Evolutionary conservation across 2,888 invertebrate species (phyloP), one percentile per base, ranked within the genome.

Genomic region (Ecliptopera silaceata): DNA sequence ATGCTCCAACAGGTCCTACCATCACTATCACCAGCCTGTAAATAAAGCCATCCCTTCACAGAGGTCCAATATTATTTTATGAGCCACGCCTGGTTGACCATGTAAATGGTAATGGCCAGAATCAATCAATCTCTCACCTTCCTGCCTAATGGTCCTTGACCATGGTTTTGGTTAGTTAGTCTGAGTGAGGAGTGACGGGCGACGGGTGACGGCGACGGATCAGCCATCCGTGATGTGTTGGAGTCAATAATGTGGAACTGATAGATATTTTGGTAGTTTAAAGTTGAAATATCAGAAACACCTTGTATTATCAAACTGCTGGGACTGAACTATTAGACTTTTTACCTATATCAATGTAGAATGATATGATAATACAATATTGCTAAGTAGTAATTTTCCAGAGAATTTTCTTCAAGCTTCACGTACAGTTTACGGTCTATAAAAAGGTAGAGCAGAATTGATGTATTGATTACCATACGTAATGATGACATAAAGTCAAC

Each of bases 111-210:
- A 64, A 63, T 51, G 60, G 54, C 49, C 39, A 50, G 56, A 71
- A 71, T 71, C 71, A 71, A 71, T 71, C 69, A 69, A 63, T 41
- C 67, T 59, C 46, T 56, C 69, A 67, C 69, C 67, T 66, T 45
- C 8, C n/a, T n/a, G n/a, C 36, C 46, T 59, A 59, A 59, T 59
- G 46, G 54, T 41, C 50, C 54, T 44, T 52, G 52, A 49, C 56
- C 57, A 59, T 48, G 52, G 57, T 44, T 38, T 31, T 52, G 57
- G 57, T 52, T 57, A 47, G 57, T 49, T 44, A 42, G 42, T 13
- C 42, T 42, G 42, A 42, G 42, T 26, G 42, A 42, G 42, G 32
- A 51, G 39, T 39, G 43, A 43, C 12, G 36, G 15, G 42, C 12
- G 46, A 51, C 50, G 43, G 43, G 31, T 18, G 41, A n/a, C 20